phyloP scores from a whole-genome alignment of 2,888 invertebrate genomes.

The Scaptomyza cyrtandrae region DNA sequence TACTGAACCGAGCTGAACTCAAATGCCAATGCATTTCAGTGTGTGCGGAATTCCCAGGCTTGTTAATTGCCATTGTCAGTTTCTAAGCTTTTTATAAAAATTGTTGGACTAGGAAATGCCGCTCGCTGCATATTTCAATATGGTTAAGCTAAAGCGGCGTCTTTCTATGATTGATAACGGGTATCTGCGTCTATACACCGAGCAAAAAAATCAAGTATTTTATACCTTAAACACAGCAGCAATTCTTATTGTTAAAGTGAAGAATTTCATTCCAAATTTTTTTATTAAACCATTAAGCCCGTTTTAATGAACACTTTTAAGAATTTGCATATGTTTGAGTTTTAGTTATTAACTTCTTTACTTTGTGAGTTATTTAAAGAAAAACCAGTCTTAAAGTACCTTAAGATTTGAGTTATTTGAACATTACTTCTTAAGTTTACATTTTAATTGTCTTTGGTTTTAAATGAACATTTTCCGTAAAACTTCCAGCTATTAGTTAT shows the following conservation, averaged over 20 bases:
- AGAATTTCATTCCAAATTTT: too few species aligned
- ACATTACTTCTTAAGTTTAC: neutral
- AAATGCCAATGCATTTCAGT: constrained; percentile 54
- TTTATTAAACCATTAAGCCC: too few species aligned
- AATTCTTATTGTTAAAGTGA: too few species aligned
- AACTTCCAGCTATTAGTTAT: constrained; percentile 26
- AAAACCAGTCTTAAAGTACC: neutral
- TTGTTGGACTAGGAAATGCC: constrained; percentile 34
- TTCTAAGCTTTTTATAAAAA: constrained; percentile 67
- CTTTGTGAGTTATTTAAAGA: neutral
- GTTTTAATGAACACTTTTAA: too few species aligned
- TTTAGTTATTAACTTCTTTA: too few species aligned
- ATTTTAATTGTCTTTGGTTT: constrained; percentile 10
- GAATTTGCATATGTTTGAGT: too few species aligned
- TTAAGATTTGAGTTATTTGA: neutral
- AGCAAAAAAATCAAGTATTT: neutral
- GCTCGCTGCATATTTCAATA: constrained; percentile 24
- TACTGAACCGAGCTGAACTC: constrained; percentile 19
- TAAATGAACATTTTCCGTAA: constrained; percentile 29
- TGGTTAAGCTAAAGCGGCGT: constrained; percentile 13
- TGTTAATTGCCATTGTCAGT: constrained; percentile 75
- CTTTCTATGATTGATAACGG: constrained; percentile 30
- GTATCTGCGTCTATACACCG: neutral
- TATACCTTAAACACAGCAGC: too few species aligned
- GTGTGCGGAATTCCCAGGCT: constrained; percentile 66